These are phyloP conservation scores for Elephantulus edwardii DNA, from an alignment of 2,113 vertebrate genomes.

Conservation along the genomic window DNA sequence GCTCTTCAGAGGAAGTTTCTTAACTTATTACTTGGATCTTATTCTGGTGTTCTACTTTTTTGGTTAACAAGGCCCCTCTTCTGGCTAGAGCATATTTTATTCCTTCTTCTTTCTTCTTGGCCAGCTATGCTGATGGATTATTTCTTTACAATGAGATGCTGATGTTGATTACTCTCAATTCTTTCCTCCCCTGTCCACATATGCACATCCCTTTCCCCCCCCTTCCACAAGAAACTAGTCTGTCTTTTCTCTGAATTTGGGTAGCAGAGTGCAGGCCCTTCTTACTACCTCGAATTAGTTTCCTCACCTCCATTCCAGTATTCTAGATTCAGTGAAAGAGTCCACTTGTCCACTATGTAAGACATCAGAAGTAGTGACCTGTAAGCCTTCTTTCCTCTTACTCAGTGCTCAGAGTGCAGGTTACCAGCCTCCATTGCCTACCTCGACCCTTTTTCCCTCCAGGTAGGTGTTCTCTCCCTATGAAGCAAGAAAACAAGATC, in stretches of 20 bases:
- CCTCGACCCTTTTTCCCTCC: slow-evolving; percentile 10
- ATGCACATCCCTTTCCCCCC: not conserved
- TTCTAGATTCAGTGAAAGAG: slow-evolving; percentile 51
- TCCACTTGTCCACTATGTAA: not conserved
- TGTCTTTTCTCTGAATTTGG: slow-evolving; percentile 9
- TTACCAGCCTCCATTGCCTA: not conserved
- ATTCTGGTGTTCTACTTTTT: slow-evolving; percentile 3
- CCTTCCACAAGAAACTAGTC: not conserved
- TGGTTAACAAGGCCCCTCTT: not conserved
- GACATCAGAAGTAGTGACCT: slow-evolving; percentile 20
- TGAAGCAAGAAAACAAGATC: not conserved
- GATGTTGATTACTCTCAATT: not conserved
- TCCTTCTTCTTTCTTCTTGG: not conserved
- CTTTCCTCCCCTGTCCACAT: not conserved
- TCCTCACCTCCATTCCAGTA: slow-evolving; percentile 56
- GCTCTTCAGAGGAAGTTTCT: slow-evolving; percentile 6
- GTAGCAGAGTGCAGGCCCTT: not conserved
- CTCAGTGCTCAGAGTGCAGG: not conserved
- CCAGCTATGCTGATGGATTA: not conserved
- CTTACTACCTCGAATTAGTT: slow-evolving; percentile 25
- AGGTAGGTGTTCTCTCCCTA: slow-evolving; percentile 30
- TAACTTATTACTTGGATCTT: slow-evolving; percentile 16
- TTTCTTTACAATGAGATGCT: not conserved
- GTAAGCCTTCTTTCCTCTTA: slow-evolving; percentile 3
- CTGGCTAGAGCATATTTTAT: slow-evolving; percentile 15